Base-by-base conservation (phyloP, 2,113 vertebrate species). In the Semicossyphus pulcher region DNA sequence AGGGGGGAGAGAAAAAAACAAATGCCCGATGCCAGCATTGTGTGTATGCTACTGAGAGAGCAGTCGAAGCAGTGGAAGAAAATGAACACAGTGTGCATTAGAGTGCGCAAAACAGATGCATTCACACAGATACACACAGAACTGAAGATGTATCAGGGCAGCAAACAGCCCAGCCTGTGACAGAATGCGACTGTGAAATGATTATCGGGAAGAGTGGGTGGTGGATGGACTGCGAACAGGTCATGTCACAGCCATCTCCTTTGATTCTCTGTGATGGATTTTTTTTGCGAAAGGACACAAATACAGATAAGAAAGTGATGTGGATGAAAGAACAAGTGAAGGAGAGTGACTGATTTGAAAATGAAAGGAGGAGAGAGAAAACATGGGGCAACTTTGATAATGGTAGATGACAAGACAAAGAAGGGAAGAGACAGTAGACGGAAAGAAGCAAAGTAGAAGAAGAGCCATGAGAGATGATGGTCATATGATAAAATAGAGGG, bases 401-500 rank as follows among this genome's bases (percentile, higher is more conserved):
- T 12, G 51, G 21, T 32, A 78, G 75, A 39, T 25, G 51, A 25
- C 9, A 12, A 47, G 36, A 48, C 48, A 25, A 51, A 36, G 28
- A 71, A 45, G 48, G 60, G 10, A 34, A 4, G 31, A 56, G 26
- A 11, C 44, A 60, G 44, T 25, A 44, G 18, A 44, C 10, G 80
- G 53, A 20, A 45, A 48, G 16, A n/a, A 68, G 42, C 11, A 9
- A n/a, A n/a, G n/a, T 26, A 29, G 52, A 61, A 39, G 59, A 61
- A 41, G 48, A 72, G 49, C 37, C 32, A 74, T 56, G 75, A 66
- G 60, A 69, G 70, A 85, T 80, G 59, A 88, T 76, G 51, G 74
- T 76, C 54, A 69, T 73, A 74, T 78, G 72, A 87, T 86, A 87
- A 86, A 89, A 88, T 66, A 83, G 41, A 85, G 52, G 72, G 57